These are phyloP conservation scores for Acrossocheilus wenchowensis DNA, from an alignment of 2,797 vertebrate genomes.

Conservation along the genomic window DNA sequence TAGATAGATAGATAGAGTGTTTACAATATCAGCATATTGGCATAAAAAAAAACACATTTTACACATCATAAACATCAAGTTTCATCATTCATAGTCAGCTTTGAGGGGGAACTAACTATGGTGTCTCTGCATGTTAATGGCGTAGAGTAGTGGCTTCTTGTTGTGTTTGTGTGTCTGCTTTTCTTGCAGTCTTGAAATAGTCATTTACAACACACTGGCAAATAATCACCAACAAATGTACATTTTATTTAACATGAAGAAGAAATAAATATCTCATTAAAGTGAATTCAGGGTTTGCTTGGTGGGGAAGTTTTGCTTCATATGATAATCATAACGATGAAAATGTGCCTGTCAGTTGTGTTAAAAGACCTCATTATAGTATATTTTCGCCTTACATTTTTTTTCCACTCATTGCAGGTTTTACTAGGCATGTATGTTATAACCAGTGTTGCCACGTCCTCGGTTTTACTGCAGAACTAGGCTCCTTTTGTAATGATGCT, in stretches of 20 bases:
- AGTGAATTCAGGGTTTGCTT: not conserved
- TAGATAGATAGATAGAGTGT: not conserved
- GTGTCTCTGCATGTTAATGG: slow-evolving; percentile 74
- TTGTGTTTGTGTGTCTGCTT: slow-evolving; percentile 64
- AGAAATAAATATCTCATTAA: not conserved
- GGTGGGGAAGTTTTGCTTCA: not conserved
- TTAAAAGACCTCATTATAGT: slow-evolving; percentile 43
- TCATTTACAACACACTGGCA: slow-evolving; percentile 30
- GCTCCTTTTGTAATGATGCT: not conserved
- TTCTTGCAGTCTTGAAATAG: slow-evolving; percentile 21
- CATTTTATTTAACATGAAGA: not conserved
- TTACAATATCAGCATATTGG: not conserved
- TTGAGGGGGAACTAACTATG: slow-evolving; percentile 25
- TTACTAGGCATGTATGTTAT: not conserved
- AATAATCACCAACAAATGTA: slow-evolving; percentile 23
- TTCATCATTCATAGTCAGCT: slow-evolving; percentile 72
- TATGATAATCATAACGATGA: not conserved
- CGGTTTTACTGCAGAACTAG: not conserved
- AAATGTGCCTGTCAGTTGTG: slow-evolving; percentile 20
- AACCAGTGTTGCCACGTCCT: not conserved
- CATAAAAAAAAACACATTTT: not conserved
- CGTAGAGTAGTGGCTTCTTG: slow-evolving; percentile 72
- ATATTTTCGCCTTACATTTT: not conserved
- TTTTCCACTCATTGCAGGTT: not conserved
- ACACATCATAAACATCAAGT: slow-evolving; percentile 22